These are phyloP conservation scores for Hypocryptadius cinnamomeus DNA, from an alignment of 2,113 vertebrate genomes.

Conservation along the genomic window DNA sequence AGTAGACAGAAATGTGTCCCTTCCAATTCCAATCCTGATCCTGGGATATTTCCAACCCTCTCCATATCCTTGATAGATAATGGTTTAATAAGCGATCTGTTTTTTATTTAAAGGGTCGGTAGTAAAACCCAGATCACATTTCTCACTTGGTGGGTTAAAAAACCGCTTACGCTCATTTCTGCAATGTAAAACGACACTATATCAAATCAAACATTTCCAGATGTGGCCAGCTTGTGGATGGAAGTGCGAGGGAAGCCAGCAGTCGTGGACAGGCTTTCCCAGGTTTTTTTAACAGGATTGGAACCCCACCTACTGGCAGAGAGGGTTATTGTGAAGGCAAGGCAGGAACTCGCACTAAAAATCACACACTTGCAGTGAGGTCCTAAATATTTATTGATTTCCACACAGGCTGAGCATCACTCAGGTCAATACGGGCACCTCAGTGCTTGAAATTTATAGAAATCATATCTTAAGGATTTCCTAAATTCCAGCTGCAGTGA, in stretches of 20 bases:
- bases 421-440: not conserved
- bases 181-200: constrained; percentile 99
- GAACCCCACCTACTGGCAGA: constrained; percentile 84
- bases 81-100: constrained; percentile 86
- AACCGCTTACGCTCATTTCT: constrained; percentile 95
- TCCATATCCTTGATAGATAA: constrained; percentile 77
- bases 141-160: constrained; percentile 87
- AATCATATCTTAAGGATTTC: not conserved
- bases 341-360: not conserved
- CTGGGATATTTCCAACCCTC: constrained; percentile 39
- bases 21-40: constrained; percentile 28
- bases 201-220: constrained; percentile 99
- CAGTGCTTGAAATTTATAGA: not conserved
- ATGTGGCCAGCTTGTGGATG: constrained; percentile 82
- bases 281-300: constrained; percentile 57
- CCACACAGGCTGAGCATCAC: not conserved
- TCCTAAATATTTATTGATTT: not conserved
- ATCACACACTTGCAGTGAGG: fast-evolving
- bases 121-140: constrained; percentile 90
- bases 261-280: not conserved
- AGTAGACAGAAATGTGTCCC: constrained; percentile 51
- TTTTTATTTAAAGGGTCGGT: constrained; percentile 89
- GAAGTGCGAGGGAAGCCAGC: constrained; percentile 5
- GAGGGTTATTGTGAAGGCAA: not conserved
- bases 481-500: not conserved